Conservation (phyloP, 2,113 vertebrate genomes). For the Aegypius monachus region DNA sequence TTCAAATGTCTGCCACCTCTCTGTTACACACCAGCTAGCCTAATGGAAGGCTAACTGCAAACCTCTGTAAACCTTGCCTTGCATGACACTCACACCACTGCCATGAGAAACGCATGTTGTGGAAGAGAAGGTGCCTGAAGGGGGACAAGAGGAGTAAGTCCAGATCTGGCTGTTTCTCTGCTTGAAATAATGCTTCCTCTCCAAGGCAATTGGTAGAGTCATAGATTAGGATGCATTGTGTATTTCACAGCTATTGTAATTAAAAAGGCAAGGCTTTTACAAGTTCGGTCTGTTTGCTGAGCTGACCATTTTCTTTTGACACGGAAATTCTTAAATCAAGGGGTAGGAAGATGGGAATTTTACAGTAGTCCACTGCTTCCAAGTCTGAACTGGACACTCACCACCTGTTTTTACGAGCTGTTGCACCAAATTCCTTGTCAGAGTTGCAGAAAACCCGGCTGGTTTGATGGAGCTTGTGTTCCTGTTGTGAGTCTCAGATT, state of each 20-base stretch:
- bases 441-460: conserved; percentile 25
- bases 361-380: conserved; percentile 27
- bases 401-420: conserved; percentile 57
- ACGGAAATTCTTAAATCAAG: conserved; percentile 8
- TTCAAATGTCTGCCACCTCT: not conserved
- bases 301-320: conserved; percentile 6
- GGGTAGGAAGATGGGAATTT: conserved; percentile 41
- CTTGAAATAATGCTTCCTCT: not conserved
- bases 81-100: not conserved
- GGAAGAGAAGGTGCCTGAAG: not conserved
- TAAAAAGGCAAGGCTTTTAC: not conserved
- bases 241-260: not conserved
- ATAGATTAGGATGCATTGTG: not conserved
- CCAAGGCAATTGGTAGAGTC: not conserved
- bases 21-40: not conserved
- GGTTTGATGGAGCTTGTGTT: conserved; percentile 13
- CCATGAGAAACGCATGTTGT: not conserved
- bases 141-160: not conserved
- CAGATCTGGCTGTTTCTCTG: not conserved
- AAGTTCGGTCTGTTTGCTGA: not conserved
- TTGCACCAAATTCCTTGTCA: conserved; percentile 28
- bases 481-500: conserved; percentile 15
- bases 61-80: not conserved
- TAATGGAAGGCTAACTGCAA: not conserved
- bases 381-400: conserved; percentile 47